A percentile compares a stretch with the other conserved stretches of the same genome.
These are phyloP conservation scores for Darevskia mixta DNA, from an alignment of 2,797 vertebrate species.

Conservation along the genomic window DNA sequence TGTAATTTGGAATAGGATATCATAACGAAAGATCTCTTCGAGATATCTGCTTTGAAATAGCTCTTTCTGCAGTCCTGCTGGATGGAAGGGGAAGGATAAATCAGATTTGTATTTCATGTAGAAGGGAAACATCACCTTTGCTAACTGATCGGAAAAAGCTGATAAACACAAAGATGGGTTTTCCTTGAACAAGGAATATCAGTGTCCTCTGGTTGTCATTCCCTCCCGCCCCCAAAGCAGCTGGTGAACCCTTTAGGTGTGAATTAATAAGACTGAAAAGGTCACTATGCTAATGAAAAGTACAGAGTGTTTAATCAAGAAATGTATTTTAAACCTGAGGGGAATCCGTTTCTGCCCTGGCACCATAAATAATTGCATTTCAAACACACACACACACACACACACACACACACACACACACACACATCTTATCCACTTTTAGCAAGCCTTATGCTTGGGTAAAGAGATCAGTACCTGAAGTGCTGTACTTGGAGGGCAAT, in stretches of 20 bases:
- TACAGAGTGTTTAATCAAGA: slow-evolving; percentile 46
- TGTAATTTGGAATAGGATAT: neutral
- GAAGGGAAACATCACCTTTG: neutral
- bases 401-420: neutral
- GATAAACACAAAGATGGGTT: slow-evolving; percentile 4
- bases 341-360: slow-evolving; percentile 34
- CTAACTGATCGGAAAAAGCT: slow-evolving; percentile 22
- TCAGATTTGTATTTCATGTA: slow-evolving; percentile 8
- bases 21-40: neutral
- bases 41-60: neutral
- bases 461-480: neutral
- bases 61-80: slow-evolving; percentile 18
- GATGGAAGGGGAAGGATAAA: neutral
- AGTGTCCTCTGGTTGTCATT: slow-evolving; percentile 21
- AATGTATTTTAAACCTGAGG: slow-evolving; percentile 27
- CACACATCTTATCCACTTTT: too few relatives aligned
- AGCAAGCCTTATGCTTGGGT: neutral
- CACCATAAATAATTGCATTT: slow-evolving; percentile 6
- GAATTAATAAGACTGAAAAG: slow-evolving; percentile 57
- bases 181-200: slow-evolving; percentile 36
- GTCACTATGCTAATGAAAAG: slow-evolving; percentile 53
- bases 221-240: slow-evolving; percentile 19
- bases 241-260: slow-evolving; percentile 27
- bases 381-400: neutral
- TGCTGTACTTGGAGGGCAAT: neutral